phyloP scores from a whole-genome alignment of 2,888 invertebrate genomes.

The Gymnoscelis rufifasciata region DNA sequence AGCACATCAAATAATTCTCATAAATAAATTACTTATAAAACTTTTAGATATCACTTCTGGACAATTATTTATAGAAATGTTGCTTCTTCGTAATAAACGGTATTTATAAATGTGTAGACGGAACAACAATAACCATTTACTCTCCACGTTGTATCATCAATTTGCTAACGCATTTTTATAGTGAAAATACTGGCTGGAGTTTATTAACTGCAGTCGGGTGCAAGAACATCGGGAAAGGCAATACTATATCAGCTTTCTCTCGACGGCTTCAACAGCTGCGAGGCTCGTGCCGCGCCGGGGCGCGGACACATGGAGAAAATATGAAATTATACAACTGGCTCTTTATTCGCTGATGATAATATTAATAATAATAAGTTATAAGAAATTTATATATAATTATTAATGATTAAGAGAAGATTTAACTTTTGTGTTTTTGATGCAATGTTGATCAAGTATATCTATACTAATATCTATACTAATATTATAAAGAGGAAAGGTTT shows the following conservation, averaged over 20 bases:
- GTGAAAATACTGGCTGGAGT: conserved; percentile 31
- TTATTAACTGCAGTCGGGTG: conserved; percentile 30
- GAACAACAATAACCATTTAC: too few relatives aligned
- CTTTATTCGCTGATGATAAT: conserved; percentile 14
- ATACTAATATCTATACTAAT: too few relatives aligned
- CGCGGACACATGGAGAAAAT: conserved; percentile 54
- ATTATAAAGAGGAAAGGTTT: too few relatives aligned
- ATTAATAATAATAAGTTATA: neutral
- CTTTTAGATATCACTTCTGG: too few relatives aligned
- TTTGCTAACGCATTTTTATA: neutral
- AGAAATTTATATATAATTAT: too few relatives aligned
- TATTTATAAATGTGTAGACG: too few relatives aligned
- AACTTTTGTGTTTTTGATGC: too few relatives aligned
- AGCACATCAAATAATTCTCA: neutral
- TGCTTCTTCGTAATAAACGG: too few relatives aligned
- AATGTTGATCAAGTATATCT: too few relatives aligned
- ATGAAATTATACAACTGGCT: conserved; percentile 50
- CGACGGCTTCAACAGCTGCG: conserved; percentile 49
- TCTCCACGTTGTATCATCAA: neutral
- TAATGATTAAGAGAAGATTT: too few relatives aligned
- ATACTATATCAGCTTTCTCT: conserved; percentile 68
- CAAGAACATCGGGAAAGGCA: conserved; percentile 64
- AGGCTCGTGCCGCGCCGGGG: conserved; percentile 50
- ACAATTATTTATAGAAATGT: too few relatives aligned
- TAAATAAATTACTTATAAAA: neutral